Evolutionary conservation across 2,888 invertebrate species (phyloP).

Genomic region (Nemapogon koenigi): DNA sequence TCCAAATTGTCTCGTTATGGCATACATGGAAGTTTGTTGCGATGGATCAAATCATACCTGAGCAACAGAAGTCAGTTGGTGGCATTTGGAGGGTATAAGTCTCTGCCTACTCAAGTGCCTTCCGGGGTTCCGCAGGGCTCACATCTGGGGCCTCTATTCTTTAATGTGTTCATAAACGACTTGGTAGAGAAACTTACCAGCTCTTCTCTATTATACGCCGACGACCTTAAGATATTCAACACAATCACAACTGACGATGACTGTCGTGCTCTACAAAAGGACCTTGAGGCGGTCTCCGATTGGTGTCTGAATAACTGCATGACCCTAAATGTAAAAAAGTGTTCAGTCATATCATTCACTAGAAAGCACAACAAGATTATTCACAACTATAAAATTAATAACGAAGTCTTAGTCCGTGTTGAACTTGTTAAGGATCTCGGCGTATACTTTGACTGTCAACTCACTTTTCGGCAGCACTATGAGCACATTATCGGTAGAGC

Average conservation of each 20-base stretch:
- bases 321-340: conserved; percentile 6
- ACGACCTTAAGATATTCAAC: conserved; percentile 10
- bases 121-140: conserved; percentile 13
- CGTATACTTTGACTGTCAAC: not conserved
- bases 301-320: conserved; percentile 4
- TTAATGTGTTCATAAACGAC: conserved; percentile 9
- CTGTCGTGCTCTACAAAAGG: not conserved
- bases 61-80: conserved; percentile 10
- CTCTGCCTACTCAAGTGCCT: not conserved
- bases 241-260: not conserved
- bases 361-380: not conserved
- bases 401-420: not conserved
- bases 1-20: conserved; percentile 5
- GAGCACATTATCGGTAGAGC: not conserved
- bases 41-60: conserved; percentile 10
- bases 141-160: conserved; percentile 10
- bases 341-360: not conserved
- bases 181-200: not conserved
- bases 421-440: not conserved
- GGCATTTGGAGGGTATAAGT: conserved; percentile 6
- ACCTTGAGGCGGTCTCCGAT: not conserved
- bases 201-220: conserved; percentile 5
- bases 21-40: conserved; percentile 1
- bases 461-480: not conserved
- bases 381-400: not conserved